Percentiles rank a stretch among this genome's conserved stretches.
Evolutionary conservation across 2,797 vertebrate genomes (phyloP).

Genomic region (Coregonus suidteri): DNA sequence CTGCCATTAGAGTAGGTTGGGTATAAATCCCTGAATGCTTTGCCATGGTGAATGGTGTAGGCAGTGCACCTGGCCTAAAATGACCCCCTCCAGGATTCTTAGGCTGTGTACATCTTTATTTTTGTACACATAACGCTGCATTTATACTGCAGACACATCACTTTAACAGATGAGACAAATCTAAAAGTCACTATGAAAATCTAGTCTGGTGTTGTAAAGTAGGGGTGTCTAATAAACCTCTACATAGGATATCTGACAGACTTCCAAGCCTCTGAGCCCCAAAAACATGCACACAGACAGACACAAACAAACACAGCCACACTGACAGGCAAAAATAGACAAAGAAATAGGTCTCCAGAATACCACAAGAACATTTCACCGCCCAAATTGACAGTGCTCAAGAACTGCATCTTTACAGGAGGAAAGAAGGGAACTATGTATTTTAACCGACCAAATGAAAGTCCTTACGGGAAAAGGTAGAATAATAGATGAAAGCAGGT

Average conservation of each 20-base stretch:
- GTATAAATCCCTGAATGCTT: conserved; percentile 8
- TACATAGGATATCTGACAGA: conserved; percentile 44
- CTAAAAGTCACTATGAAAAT: conserved; percentile 38
- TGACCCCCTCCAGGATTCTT: conserved; percentile 32
- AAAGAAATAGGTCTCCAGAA: conserved; percentile 49
- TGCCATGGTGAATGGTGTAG: conserved; percentile 32
- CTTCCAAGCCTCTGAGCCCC: conserved; percentile 50
- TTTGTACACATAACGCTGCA: conserved; percentile 30
- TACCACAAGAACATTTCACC: conserved; percentile 64
- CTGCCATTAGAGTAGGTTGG: conserved; percentile 17
- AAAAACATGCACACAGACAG: conserved; percentile 42
- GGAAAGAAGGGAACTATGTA: conserved; percentile 7
- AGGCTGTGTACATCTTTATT: conserved; percentile 14
- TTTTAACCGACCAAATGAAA: conserved; percentile 26
- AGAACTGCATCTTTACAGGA: conserved; percentile 31
- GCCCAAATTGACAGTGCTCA: conserved; percentile 42
- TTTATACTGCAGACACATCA: conserved; percentile 32
- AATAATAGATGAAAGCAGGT: conserved; percentile 7
- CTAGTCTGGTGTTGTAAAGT: not conserved
- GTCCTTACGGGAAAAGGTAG: conserved; percentile 2
- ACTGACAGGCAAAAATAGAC: conserved; percentile 58
- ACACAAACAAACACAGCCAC: conserved; percentile 25
- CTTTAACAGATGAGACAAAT: conserved; percentile 33
- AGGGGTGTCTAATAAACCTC: not conserved
- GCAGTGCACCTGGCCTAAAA: conserved; percentile 43